Evolutionary conservation across 2,888 invertebrate species (phyloP).

Genomic region (Euspilapteryx auroguttella): DNA sequence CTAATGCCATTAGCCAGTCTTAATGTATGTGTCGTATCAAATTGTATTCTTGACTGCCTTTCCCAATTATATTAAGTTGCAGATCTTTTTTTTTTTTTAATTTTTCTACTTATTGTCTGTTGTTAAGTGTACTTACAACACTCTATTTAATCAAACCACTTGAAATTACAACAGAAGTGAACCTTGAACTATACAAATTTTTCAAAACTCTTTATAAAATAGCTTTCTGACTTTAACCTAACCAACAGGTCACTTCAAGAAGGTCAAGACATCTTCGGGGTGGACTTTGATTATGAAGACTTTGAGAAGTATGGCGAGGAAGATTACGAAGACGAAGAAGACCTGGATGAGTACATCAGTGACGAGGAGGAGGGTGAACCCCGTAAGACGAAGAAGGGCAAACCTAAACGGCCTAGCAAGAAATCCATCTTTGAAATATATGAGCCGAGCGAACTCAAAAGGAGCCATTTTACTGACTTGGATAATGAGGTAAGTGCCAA

Average conservation of each 20-base stretch:
- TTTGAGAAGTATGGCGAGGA: conserved; percentile 87
- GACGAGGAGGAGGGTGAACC: conserved; percentile 69
- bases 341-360: conserved; percentile 77
- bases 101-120: too few relatives aligned
- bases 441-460: conserved; percentile 95
- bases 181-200: too few relatives aligned
- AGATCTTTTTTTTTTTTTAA: too few relatives aligned
- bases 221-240: too few relatives aligned
- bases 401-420: conserved; percentile 75
- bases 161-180: too few relatives aligned
- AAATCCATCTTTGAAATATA: conserved; percentile 93
- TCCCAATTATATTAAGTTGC: too few relatives aligned
- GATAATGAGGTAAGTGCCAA: conserved; percentile 77
- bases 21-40: too few relatives aligned
- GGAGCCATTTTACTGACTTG: conserved; percentile 92
- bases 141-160: too few relatives aligned
- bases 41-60: too few relatives aligned
- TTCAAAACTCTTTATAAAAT: too few relatives aligned
- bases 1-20: too few relatives aligned
- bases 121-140: too few relatives aligned
- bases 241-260: conserved; percentile 93
- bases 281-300: conserved; percentile 96
- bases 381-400: conserved; percentile 72
- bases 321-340: conserved; percentile 80
- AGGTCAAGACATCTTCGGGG: conserved; percentile 98